Base-by-base conservation (phyloP, 2,888 invertebrate species). In the Nephrocerus scutellatus region DNA sequence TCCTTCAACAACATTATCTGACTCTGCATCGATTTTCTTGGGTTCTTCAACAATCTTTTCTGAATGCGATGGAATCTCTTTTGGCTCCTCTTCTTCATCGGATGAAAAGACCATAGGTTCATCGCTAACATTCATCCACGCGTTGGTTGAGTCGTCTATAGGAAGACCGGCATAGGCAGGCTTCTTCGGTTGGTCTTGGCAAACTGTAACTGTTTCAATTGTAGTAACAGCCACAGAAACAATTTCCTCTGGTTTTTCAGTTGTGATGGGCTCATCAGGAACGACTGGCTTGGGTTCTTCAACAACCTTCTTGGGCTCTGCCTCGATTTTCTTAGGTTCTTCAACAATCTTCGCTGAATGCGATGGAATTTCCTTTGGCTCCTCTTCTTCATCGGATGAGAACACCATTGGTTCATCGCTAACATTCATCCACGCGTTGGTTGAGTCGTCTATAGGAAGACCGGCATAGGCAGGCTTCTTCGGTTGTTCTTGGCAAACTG, bases 321-420 rank as follows among this genome's bases (percentile, higher is more conserved):
- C 3, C 15, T 12, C 18, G 18, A 20, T 10, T 22, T 23, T 13
- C 13, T 12, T 7, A 21, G 4, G 10, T 8, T 10, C 20, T 10
- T 16, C 14, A 21, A 32, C 14, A 1, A 16, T 32, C 25, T 28
- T 30, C n/a, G 19, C 5, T 15, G 13, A 13, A 16, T n/a, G 21
- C n/a, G 13, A 30, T n/a, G n/a, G n/a, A n/a, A n/a, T n/a, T n/a
- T n/a, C n/a, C n/a, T n/a, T n/a, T n/a, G 30, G 4, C 13, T 15
- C 2, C 30, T 44, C 45, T 2, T 41, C 49, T 33, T 62, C 61
- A 22, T 63, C 60, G 30, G 58, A 59, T 10, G 61, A 56, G 28
- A 65, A 51, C 16, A 47, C 42, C 39, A 60, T 55, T 20, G 60
- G 55, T 40, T 63, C 59, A 33, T 63, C 63, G 16, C 56, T 26